Percentiles rank a stretch among this genome's conserved stretches.
Evolutionary conservation across 2,113 vertebrate genomes (phyloP).

Genomic region (Atractosteus spatula): DNA sequence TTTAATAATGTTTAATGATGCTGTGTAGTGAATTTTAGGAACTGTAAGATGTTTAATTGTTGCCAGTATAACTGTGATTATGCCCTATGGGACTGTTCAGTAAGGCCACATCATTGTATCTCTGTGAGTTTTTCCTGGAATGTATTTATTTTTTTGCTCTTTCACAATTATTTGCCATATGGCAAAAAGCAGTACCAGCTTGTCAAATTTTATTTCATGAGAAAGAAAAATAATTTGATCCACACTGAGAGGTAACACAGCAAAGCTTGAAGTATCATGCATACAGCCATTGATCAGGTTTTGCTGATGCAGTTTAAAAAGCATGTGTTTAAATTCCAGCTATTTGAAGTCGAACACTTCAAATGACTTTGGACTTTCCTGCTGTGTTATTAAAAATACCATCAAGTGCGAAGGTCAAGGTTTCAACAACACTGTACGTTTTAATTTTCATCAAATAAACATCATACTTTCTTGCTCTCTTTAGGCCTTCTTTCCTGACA

Average conservation of each 20-base stretch:
- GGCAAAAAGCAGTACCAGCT: neutral
- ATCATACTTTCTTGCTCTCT: too few species aligned
- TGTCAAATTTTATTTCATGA: slow-evolving; percentile 2
- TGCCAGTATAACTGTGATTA: slow-evolving; percentile 49
- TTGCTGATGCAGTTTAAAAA: too few species aligned
- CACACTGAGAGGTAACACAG: neutral
- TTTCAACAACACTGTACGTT: too few species aligned
- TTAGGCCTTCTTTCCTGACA: neutral
- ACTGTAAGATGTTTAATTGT: slow-evolving; percentile 39
- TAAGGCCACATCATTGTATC: slow-evolving; percentile 34
- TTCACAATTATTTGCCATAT: slow-evolving; percentile 17
- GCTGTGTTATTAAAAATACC: too few species aligned
- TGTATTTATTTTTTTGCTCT: slow-evolving; percentile 21
- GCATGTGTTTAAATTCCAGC: too few species aligned
- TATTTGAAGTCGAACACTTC: too few species aligned
- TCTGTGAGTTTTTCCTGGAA: slow-evolving; percentile 38
- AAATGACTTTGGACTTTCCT: too few species aligned
- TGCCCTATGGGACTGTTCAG: slow-evolving; percentile 28
- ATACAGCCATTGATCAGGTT: too few species aligned
- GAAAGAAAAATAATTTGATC: neutral
- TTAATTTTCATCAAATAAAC: too few species aligned
- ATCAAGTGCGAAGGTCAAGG: too few species aligned
- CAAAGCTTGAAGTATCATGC: too few species aligned
- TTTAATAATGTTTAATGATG: slow-evolving; percentile 55
- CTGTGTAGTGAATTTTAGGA: slow-evolving; percentile 47